Percentiles rank a stretch among this genome's conserved stretches.
phyloP scores from a whole-genome alignment of 2,888 invertebrate species.

The Aphidius colemani region DNA sequence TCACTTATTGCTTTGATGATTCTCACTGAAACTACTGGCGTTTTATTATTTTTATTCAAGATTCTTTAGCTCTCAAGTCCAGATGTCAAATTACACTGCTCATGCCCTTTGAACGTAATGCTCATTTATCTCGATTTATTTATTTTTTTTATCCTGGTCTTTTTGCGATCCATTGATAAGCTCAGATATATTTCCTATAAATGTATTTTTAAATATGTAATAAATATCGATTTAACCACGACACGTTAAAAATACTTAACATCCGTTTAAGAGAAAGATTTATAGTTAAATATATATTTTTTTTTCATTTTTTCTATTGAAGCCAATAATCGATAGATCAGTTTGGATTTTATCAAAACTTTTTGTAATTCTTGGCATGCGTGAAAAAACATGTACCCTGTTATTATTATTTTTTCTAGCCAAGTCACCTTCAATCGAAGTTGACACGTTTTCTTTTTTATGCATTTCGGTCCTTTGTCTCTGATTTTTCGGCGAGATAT shows the following conservation, averaged over 20 bases:
- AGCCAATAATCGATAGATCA: conserved; percentile 50
- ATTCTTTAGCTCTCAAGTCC: too few species aligned
- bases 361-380: conserved; percentile 29
- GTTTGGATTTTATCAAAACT: not conserved
- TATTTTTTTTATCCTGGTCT: not conserved
- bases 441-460: conserved; percentile 45
- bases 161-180: too few species aligned
- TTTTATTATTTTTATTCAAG: too few species aligned
- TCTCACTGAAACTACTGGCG: too few species aligned
- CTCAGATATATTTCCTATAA: too few species aligned
- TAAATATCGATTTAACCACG: not conserved
- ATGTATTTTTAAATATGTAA: too few species aligned
- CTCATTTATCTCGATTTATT: not conserved
- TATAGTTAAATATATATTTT: conserved; percentile 4
- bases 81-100: too few species aligned
- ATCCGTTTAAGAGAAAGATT: not conserved
- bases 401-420: not conserved
- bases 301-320: conserved; percentile 19
- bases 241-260: not conserved
- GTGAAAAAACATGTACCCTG: conserved; percentile 2
- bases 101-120: too few species aligned
- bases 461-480: conserved; percentile 44
- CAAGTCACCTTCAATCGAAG: conserved; percentile 11
- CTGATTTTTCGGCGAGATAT: conserved; percentile 49
- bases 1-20: too few species aligned